Conservation (phyloP, 2,797 vertebrate genomes). For the Novumbra hubbsi region DNA sequence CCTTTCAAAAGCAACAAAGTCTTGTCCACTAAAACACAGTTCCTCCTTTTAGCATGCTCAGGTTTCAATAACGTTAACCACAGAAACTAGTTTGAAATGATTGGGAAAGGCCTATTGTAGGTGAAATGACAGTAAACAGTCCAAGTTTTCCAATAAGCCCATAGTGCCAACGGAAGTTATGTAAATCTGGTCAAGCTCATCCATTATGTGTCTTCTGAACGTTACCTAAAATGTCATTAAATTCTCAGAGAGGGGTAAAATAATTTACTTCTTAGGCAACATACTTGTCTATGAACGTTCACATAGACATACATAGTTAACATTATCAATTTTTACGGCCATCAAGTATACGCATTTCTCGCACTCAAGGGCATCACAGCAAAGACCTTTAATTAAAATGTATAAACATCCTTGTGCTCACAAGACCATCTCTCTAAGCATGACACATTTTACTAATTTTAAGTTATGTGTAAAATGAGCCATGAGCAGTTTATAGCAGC, state of each 20-base stretch:
- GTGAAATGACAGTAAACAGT: conserved; percentile 52
- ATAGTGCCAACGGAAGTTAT: not conserved
- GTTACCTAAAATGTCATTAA: not conserved
- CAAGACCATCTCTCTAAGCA: conserved; percentile 47
- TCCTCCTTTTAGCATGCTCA: conserved; percentile 61
- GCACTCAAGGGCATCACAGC: not conserved
- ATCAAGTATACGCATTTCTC: not conserved
- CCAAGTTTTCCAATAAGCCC: not conserved
- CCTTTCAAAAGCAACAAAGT: conserved; percentile 69
- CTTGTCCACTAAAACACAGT: conserved; percentile 76
- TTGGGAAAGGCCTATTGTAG: conserved; percentile 43
- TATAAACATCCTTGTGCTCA: conserved; percentile 55
- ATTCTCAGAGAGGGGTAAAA: not conserved
- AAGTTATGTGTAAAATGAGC: too few species aligned
- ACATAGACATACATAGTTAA: not conserved
- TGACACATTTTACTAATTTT: conserved; percentile 50
- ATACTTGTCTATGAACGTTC: not conserved
- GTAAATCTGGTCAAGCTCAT: not conserved
- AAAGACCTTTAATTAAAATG: not conserved
- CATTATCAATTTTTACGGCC: not conserved
- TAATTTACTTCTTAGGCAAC: not conserved
- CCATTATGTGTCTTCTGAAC: not conserved
- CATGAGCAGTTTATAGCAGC: too few species aligned
- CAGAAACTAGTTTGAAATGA: conserved; percentile 54
- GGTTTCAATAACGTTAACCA: conserved; percentile 74